Conservation (phyloP, 1,140 invertebrate species). For the Drosophila paulistorum region DNA sequence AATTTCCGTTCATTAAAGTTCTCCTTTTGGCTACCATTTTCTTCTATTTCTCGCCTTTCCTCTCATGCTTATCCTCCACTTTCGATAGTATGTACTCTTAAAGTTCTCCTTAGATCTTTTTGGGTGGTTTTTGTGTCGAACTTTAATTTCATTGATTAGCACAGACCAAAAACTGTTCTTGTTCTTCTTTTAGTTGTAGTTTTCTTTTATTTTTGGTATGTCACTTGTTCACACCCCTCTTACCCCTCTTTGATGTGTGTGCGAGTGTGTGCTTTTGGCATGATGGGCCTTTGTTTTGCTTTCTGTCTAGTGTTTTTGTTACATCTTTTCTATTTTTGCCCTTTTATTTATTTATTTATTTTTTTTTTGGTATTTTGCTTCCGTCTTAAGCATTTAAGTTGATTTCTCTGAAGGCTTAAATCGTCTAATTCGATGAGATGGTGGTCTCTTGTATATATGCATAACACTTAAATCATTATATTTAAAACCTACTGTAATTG, state of each 20-base stretch:
- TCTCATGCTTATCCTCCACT: background rate
- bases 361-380: constrained; percentile 28
- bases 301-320: constrained; percentile 42
- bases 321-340: constrained; percentile 11
- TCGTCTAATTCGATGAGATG: constrained; percentile 35
- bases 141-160: constrained; percentile 82
- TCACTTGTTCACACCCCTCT: constrained; percentile 56
- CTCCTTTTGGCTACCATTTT: constrained; percentile 45
- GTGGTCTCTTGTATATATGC: background rate
- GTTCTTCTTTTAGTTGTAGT: constrained; percentile 26
- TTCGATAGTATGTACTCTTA: constrained; percentile 38
- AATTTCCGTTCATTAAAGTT: constrained; percentile 82
- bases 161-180: constrained; percentile 46
- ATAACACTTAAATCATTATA: background rate
- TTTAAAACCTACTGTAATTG: background rate
- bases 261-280: constrained; percentile 39
- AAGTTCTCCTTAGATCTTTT: constrained; percentile 43
- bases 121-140: constrained; percentile 18
- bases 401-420: constrained; percentile 29
- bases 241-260: constrained; percentile 20
- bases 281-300: constrained; percentile 45
- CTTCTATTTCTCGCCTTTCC: constrained; percentile 45
- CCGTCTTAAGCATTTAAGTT: constrained; percentile 49
- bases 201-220: constrained; percentile 64
- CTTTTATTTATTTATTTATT: no score